These are phyloP conservation scores for Limnothrissa miodon DNA, from an alignment of 2,113 vertebrate species.

Conservation along the genomic window DNA sequence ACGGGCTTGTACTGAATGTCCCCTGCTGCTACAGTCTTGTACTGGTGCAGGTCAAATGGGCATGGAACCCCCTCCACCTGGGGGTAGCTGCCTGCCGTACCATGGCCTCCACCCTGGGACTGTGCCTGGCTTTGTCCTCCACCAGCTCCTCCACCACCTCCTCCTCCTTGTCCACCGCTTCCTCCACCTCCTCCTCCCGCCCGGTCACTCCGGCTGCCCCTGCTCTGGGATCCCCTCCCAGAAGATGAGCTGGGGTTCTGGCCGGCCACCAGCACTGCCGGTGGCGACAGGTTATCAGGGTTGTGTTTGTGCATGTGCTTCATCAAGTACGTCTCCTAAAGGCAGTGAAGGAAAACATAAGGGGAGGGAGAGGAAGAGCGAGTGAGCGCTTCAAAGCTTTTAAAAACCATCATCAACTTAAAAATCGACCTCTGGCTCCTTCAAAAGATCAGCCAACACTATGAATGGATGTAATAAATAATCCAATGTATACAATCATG, in stretches of 20 bases:
- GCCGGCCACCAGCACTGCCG: constrained; percentile 54
- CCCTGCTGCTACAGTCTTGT: constrained; percentile 82
- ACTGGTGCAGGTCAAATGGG: constrained; percentile 94
- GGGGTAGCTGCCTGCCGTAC: constrained; percentile 52
- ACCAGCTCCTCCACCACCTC: not conserved
- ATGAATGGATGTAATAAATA: too few relatives aligned
- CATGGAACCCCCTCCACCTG: constrained; percentile 72
- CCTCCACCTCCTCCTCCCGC: constrained; percentile 13
- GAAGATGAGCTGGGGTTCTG: constrained; percentile 57
- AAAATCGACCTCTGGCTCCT: too few relatives aligned
- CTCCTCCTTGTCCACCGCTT: constrained; percentile 43
- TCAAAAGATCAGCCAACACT: too few relatives aligned
- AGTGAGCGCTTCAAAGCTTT: not conserved
- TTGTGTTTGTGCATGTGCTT: constrained; percentile 99
- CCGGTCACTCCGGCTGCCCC: constrained; percentile 49
- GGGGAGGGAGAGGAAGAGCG: constrained; percentile 36
- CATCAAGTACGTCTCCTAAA: constrained; percentile 97
- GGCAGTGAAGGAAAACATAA: constrained; percentile 45
- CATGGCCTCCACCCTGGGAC: constrained; percentile 75
- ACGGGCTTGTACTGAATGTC: constrained; percentile 78
- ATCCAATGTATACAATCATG: too few relatives aligned
- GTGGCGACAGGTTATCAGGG: constrained; percentile 69
- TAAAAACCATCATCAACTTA: too few relatives aligned
- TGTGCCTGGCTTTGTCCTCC: constrained; percentile 51
- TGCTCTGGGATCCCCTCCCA: constrained; percentile 63